Evolutionary conservation across 2,113 vertebrate species (phyloP).

Genomic region (Cacatua alba): DNA sequence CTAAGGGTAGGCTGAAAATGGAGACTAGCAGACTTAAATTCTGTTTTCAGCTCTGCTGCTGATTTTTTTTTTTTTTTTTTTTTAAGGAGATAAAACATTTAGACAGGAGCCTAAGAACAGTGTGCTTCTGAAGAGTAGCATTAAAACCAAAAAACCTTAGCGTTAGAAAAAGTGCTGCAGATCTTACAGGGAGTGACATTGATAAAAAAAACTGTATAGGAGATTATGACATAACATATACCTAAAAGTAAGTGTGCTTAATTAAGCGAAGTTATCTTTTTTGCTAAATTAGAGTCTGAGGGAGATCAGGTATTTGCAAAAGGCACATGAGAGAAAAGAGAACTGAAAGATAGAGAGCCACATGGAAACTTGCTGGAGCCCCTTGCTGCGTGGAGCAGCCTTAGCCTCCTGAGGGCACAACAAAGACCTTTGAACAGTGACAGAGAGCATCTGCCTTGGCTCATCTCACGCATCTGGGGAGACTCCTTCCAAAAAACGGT

Average conservation of each 20-base stretch:
- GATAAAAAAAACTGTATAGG: neutral
- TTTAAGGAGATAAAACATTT: neutral
- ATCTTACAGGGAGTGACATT: fast-evolving
- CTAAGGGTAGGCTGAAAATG: neutral
- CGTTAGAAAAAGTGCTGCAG: neutral
- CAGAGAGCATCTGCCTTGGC: constrained; percentile 31
- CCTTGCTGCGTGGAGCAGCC: neutral
- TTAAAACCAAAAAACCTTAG: neutral
- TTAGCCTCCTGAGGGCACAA: neutral
- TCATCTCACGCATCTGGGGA: neutral
- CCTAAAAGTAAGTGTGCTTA: neutral
- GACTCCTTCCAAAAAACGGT: neutral
- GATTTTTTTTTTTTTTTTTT: neutral
- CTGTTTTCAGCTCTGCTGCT: neutral
- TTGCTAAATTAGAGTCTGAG: neutral
- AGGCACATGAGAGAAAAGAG: neutral
- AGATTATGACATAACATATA: neutral
- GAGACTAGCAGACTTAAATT: neutral
- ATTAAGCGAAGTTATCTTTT: neutral
- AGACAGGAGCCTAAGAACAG: neutral
- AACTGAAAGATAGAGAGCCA: neutral
- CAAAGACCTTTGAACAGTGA: neutral
- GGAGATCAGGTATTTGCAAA: neutral
- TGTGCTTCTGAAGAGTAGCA: neutral
- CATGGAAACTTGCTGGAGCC: neutral